A percentile compares a stretch with the other conserved stretches of the same genome.
Conservation (phyloP, 2,113 vertebrate species). For the Protomyctophum bolini region DNA sequence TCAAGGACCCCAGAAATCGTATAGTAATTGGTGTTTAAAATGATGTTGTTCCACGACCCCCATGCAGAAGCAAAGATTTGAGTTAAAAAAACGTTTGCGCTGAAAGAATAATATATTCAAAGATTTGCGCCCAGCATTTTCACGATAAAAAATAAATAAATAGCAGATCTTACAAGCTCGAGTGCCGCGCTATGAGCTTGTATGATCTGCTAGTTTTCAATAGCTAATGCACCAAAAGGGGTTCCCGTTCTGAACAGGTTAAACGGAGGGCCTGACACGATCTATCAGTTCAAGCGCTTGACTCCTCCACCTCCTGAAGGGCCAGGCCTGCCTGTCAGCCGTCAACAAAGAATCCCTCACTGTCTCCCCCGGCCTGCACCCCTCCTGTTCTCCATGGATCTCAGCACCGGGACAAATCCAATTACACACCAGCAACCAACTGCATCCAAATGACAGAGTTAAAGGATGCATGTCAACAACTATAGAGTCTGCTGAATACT, state of each 20-base stretch:
- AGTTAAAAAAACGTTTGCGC: no score
- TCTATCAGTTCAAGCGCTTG: slow-evolving; percentile 19
- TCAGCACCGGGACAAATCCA: slow-evolving; percentile 1
- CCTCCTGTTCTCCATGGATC: slow-evolving; percentile 14
- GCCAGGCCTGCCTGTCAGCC: slow-evolving; percentile 10
- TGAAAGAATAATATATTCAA: no score
- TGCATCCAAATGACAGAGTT: background rate
- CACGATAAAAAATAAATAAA: no score
- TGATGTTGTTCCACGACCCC: no score
- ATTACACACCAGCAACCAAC: slow-evolving; percentile 15
- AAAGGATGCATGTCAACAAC: background rate
- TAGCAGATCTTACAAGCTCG: no score
- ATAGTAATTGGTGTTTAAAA: no score
- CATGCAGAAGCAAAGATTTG: no score
- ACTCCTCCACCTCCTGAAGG: slow-evolving; percentile 6
- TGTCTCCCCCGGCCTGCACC: background rate
- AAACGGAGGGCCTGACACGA: slow-evolving; percentile 16
- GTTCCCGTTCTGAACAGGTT: background rate
- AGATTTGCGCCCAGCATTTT: no score
- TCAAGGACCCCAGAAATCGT: no score
- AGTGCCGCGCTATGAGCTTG: no score
- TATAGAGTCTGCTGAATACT: background rate
- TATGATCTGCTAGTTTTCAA: no score
- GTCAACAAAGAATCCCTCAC: slow-evolving; percentile 13
- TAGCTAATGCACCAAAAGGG: no score